Base-by-base conservation (phyloP, 2,888 invertebrate genomes). In the Sinelater perroti region DNA sequence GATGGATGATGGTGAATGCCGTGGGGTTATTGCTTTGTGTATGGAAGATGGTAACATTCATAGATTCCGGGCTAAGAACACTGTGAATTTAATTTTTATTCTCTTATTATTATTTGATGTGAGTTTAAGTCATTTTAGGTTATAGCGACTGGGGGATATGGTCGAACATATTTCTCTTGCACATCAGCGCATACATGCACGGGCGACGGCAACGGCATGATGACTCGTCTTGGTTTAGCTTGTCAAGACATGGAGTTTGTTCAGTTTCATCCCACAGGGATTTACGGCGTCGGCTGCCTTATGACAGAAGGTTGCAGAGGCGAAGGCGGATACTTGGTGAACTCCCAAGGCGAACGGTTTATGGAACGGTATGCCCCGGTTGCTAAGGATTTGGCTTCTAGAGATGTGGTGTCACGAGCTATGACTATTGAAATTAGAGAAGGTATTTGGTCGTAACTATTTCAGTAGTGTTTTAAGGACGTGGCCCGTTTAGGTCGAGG, bases 171-270 rank as follows among this genome's bases (percentile, higher is more conserved):
- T 81, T 99, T 99, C 84, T 97, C 97, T 14, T 98, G 97, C 78
- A 99, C 99, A 1, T 96, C 97, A 0, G 99, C 99, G 5, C 98
- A 99, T 81, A 98, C 98, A 0, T 97, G 97, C 78, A 99, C 99
- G 0, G 97, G 97, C 44, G 97, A 98, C 78, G 98, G 98, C 51
- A 95, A 90, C 0, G 99, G 96, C 7, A 94, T 99, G 93, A 87
- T 93, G 0, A 87, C 94, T 7, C 86, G 99, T 56, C 97, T 97
- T 46, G 94, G 95, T 14, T 82, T 99, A 21, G 93, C 92, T 61
- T 91, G 91, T 76, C 91, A 97, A 78, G 99, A 99, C 81, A 87
- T 99, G 83, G 99, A 99, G 81, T 99, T 99, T 75, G 91, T 99
- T 33, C 99, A 99, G 82, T 99, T 99, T 82, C 99, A 99, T 77